A percentile compares a stretch with the other conserved stretches of the same genome.
These are phyloP conservation scores for Melieria crassipennis DNA, from an alignment of 2,888 invertebrate genomes.

Conservation along the genomic window DNA sequence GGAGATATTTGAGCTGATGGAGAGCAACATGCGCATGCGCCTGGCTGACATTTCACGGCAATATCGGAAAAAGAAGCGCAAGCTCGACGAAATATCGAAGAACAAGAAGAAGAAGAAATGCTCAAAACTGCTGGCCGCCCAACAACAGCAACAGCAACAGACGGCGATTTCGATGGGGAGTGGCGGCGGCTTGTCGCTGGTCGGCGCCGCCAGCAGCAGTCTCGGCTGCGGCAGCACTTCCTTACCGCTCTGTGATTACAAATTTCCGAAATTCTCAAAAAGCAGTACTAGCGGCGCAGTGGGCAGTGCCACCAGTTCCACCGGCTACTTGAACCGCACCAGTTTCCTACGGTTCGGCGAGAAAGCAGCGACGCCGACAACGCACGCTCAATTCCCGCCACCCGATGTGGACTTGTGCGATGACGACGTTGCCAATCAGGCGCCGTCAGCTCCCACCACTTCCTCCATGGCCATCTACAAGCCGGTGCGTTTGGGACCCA, in stretches of 20 bases:
- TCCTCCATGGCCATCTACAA: conserved; percentile 40
- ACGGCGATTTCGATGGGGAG: conserved; percentile 41
- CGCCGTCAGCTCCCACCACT: conserved; percentile 20
- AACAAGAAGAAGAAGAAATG: conserved; percentile 66
- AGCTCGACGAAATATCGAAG: conserved; percentile 74
- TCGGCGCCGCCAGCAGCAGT: conserved; percentile 37
- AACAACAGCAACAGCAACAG: conserved; percentile 39
- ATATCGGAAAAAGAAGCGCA: conserved; percentile 84
- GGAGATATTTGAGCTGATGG: conserved; percentile 77
- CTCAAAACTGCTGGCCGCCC: conserved; percentile 47
- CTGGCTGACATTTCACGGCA: conserved; percentile 83
- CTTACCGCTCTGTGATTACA: conserved; percentile 58
- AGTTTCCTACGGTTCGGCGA: conserved; percentile 59
- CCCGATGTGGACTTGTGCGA: conserved; percentile 45
- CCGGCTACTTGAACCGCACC: conserved; percentile 52
- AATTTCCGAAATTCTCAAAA: conserved; percentile 55
- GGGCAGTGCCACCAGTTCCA: conserved; percentile 36
- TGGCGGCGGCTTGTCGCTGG: conserved; percentile 34
- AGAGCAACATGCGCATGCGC: conserved; percentile 83
- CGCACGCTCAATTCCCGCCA: conserved; percentile 58
- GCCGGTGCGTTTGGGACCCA: conserved; percentile 56
- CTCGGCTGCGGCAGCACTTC: conserved; percentile 27
- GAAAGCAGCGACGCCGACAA: conserved; percentile 30
- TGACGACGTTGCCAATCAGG: conserved; percentile 40
- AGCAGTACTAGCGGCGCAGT: conserved; percentile 22